Evolutionary conservation across 2,113 vertebrate species (phyloP).

Genomic region (Tyrannus savana): DNA sequence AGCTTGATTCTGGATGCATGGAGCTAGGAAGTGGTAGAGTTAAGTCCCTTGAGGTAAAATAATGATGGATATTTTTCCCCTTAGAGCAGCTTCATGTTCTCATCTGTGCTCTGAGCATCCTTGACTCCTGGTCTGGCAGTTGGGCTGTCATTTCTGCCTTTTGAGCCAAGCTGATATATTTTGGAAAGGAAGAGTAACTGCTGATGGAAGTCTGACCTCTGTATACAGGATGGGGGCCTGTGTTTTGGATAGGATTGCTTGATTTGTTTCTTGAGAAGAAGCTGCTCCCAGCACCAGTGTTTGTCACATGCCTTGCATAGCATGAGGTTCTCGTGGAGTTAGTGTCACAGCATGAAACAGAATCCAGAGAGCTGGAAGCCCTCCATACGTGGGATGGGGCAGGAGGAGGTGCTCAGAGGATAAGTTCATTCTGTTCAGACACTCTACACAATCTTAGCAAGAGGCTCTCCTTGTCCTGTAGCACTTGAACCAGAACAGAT

Average conservation of each 20-base stretch:
- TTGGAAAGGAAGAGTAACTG: neutral
- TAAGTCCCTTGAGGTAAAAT: neutral
- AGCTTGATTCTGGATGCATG: neutral
- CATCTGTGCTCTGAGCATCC: neutral
- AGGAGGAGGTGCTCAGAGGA: neutral
- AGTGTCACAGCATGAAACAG: neutral
- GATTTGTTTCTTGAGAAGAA: neutral
- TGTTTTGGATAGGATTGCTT: neutral
- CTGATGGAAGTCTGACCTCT: neutral
- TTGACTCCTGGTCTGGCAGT: neutral
- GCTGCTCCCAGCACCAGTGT: neutral
- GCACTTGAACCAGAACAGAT: neutral
- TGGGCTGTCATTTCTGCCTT: neutral
- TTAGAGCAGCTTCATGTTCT: neutral
- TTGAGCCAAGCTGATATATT: neutral
- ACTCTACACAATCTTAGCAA: neutral
- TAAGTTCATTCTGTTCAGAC: neutral
- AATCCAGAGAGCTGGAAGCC: neutral
- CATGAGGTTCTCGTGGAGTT: neutral
- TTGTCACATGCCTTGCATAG: neutral
- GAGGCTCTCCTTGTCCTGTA: neutral
- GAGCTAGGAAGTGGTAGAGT: neutral
- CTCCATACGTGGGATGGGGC: rapidly evolving
- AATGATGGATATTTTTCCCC: neutral
- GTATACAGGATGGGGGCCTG: neutral